Percentiles rank a stretch among this genome's conserved stretches.
These are phyloP conservation scores for Steinernema feltiae DNA, from an alignment of 1,140 invertebrate genomes.

Conservation along the genomic window DNA sequence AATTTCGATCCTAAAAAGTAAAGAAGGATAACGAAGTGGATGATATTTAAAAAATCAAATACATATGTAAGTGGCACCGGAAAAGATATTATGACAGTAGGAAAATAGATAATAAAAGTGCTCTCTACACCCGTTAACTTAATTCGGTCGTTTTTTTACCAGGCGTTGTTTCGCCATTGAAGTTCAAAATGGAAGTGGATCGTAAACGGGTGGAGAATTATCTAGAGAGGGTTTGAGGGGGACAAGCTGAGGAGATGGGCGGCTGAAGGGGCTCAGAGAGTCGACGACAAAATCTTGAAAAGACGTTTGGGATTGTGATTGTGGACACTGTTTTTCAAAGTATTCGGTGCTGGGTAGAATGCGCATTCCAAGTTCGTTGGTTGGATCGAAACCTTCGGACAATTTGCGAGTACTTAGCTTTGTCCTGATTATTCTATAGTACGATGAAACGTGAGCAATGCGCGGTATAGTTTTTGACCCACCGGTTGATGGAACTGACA, in stretches of 20 bases:
- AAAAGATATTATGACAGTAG: background rate
- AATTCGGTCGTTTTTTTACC: background rate
- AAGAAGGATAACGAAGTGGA: too few species aligned
- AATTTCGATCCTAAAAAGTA: too few species aligned
- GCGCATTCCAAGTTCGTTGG: background rate
- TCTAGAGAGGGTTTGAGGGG: background rate
- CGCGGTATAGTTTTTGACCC: background rate
- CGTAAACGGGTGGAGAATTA: background rate
- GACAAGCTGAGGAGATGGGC: background rate
- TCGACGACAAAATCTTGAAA: background rate
- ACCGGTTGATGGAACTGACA: slow-evolving; percentile 36
- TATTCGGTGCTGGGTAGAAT: background rate
- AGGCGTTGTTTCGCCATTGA: background rate
- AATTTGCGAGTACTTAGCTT: background rate
- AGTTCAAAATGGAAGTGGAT: background rate
- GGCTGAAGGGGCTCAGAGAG: background rate
- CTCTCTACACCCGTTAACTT: background rate
- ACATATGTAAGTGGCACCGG: too few species aligned
- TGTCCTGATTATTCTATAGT: background rate
- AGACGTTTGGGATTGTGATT: background rate
- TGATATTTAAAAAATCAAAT: too few species aligned
- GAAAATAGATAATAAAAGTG: background rate
- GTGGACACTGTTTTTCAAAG: background rate
- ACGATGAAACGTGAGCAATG: background rate
- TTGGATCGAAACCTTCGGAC: background rate